Evolutionary conservation across 2,113 vertebrate species (phyloP), one percentile per base, ranked within the genome.

Genomic region (Siniperca chuatsi): DNA sequence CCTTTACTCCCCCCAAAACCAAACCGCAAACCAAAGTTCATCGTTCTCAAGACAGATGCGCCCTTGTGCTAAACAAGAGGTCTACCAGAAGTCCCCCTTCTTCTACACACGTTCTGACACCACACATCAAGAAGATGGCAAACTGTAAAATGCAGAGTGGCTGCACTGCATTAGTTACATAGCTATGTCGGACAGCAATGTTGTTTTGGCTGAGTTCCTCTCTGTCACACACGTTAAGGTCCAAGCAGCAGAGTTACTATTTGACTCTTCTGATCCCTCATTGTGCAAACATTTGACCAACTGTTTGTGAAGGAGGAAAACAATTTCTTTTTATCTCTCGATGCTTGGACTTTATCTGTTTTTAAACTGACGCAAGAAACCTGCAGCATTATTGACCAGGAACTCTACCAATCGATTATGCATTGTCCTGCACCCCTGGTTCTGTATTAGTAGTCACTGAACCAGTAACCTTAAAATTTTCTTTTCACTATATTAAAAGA

Each of bases 31-130:
- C 69, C 37, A 78, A 91, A 90, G 79, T 85, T 92, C 93, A 94
- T 80, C 75, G 42, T 82, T 87, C 85, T 89, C 89, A 96, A 96
- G 95, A 92, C 87, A 94, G 83, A 95, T 78, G 95, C 79, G 95
- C 96, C 96, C 96, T 96, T 96, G 96, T 95, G 90, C 84, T 79
- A 80, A 84, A 92, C 96, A 96, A 96, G 96, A 96, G 95, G 95
- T 95, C 94, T 92, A 92, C 89, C 70, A 88, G 92, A 94, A 91
- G 92, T 96, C 95, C 96, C 96, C 96, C 96, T 96, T 96, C 95
- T 96, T 96, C 96, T 96, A 93, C 95, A 96, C 96, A 96, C 95
- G 77, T 78, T 89, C 44, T 88, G 83, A 93, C 82, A 86, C 85
- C 85, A 89, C 66, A 77, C 89, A 91, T 74, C 85, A 84, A 78